phyloP scores from a whole-genome alignment of 2,888 invertebrate genomes.

The Campopleginae sp. region DNA sequence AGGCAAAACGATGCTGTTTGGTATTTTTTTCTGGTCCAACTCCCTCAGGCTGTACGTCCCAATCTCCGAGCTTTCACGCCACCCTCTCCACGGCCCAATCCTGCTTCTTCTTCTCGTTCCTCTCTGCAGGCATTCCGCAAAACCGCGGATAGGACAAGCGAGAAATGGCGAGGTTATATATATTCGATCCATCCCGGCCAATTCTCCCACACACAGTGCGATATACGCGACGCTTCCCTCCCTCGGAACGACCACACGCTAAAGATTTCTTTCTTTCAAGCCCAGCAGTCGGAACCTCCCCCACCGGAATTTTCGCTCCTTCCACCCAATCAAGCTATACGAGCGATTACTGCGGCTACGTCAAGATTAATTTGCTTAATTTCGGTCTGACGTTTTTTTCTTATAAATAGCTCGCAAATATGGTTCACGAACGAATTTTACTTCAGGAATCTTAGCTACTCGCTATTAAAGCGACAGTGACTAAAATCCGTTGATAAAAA shows the following conservation, averaged over 20 bases:
- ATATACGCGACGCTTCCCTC: neutral
- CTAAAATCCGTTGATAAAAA: neutral
- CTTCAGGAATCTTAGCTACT: no score
- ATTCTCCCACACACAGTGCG: neutral
- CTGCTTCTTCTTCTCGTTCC: slow-evolving; percentile 40
- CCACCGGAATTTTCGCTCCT: slow-evolving; percentile 24
- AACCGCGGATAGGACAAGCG: slow-evolving; percentile 63
- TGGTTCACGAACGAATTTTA: neutral
- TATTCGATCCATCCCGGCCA: slow-evolving; percentile 22
- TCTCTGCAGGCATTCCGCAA: slow-evolving; percentile 52
- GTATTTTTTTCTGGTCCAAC: slow-evolving; percentile 52
- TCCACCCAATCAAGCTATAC: slow-evolving; percentile 70
- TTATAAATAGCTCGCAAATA: slow-evolving; percentile 12
- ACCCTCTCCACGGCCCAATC: slow-evolving; percentile 35
- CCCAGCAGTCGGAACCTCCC: slow-evolving; percentile 9
- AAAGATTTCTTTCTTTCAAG: slow-evolving; percentile 25
- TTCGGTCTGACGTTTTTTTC: slow-evolving; percentile 67
- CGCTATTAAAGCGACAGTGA: no score
- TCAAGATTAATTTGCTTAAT: slow-evolving; percentile 77
- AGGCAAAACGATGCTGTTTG: no score
- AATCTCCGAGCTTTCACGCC: slow-evolving; percentile 52
- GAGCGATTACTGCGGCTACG: slow-evolving; percentile 76
- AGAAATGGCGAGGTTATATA: slow-evolving; percentile 53
- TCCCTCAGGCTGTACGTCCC: slow-evolving; percentile 48
- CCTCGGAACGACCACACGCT: slow-evolving; percentile 29